phyloP scores from a whole-genome alignment of 2,113 vertebrate species.

The Pongo pygmaeus region DNA sequence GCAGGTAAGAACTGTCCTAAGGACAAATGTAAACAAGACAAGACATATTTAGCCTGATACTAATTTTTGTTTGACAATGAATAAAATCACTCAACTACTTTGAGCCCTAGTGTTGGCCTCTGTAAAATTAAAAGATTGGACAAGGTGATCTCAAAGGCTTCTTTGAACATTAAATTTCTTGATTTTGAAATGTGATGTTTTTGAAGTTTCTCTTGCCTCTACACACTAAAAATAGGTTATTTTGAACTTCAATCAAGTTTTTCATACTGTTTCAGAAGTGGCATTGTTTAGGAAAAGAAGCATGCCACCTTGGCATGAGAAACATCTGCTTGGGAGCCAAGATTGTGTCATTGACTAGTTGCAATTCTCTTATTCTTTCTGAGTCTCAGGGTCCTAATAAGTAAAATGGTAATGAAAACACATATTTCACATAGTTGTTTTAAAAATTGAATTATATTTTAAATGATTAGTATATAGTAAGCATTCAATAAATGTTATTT shows the following conservation, averaged over 20 bases:
- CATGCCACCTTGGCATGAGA: background rate
- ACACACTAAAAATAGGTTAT: background rate
- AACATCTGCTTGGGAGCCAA: background rate
- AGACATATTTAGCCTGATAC: background rate
- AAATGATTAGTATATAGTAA: background rate
- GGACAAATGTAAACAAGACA: background rate
- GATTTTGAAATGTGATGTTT: background rate
- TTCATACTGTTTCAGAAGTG: background rate
- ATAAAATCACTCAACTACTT: background rate
- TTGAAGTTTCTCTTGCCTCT: background rate
- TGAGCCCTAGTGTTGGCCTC: background rate
- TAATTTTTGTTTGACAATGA: background rate
- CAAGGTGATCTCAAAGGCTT: background rate
- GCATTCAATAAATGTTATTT: background rate
- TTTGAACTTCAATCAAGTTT: background rate
- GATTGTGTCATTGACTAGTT: background rate
- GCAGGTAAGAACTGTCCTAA: slow-evolving; percentile 88
- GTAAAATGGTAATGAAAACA: background rate
- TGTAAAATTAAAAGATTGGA: background rate
- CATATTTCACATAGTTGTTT: background rate
- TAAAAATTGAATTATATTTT: background rate
- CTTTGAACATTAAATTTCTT: background rate
- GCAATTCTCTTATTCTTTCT: background rate
- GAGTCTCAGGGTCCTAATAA: background rate
- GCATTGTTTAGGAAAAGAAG: background rate